A percentile compares a stretch with the other conserved stretches of the same genome.
Evolutionary conservation across 2,888 invertebrate genomes (phyloP).

Genomic region (Lochmaea capreae): DNA sequence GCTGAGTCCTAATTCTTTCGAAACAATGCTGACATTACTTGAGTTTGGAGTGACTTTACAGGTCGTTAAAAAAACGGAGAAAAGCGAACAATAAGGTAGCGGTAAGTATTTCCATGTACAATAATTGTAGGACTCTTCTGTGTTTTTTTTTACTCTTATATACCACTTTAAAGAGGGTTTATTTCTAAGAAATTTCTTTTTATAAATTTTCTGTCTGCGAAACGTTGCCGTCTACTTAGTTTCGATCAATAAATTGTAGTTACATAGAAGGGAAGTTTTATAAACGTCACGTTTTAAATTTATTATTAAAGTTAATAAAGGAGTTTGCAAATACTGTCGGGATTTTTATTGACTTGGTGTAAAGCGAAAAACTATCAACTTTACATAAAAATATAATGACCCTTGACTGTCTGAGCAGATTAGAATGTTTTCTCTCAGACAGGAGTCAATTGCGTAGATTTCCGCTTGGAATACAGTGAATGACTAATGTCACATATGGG

Average conservation of each 20-base stretch:
- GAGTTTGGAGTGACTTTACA: slow-evolving; percentile 6
- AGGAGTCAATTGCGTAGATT: too few relatives aligned
- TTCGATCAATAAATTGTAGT: slow-evolving; percentile 10
- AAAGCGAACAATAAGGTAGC: slow-evolving; percentile 13
- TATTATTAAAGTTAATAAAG: not conserved
- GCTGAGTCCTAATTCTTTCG: not conserved
- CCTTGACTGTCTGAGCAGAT: too few relatives aligned
- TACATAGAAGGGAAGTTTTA: not conserved
- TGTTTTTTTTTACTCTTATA: not conserved
- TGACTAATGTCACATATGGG: too few relatives aligned
- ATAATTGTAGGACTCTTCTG: slow-evolving; percentile 6
- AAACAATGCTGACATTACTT: slow-evolving; percentile 17
- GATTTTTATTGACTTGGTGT: too few relatives aligned
- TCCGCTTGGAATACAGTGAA: too few relatives aligned
- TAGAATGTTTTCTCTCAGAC: too few relatives aligned
- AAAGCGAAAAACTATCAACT: too few relatives aligned
- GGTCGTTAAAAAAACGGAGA: slow-evolving; percentile 6
- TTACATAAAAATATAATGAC: too few relatives aligned
- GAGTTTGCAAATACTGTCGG: too few relatives aligned
- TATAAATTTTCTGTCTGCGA: slow-evolving; percentile 6
- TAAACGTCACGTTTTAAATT: not conserved
- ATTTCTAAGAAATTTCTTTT: not conserved
- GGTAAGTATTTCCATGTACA: slow-evolving; percentile 12
- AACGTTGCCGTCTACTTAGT: not conserved
- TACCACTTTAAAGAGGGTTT: slow-evolving; percentile 3